Conservation (phyloP, 2,888 invertebrate genomes). For the Podabrus alpinus region DNA sequence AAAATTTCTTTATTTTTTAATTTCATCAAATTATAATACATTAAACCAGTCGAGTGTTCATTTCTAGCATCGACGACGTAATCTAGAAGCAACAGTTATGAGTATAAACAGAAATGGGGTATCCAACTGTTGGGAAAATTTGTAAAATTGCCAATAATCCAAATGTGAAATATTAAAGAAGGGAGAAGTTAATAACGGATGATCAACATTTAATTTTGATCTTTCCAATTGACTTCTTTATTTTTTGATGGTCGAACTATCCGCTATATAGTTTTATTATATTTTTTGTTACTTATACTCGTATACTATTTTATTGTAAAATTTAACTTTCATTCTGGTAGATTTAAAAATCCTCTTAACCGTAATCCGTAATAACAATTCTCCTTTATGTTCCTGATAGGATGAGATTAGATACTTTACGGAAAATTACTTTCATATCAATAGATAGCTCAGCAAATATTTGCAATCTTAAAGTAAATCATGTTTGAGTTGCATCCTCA, state of each 20-base stretch:
- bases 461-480: slow-evolving; percentile 1
- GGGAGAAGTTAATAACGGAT: neutral
- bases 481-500: neutral
- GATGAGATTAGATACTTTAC: neutral
- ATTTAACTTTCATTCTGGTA: neutral
- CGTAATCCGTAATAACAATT: neutral
- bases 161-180: neutral
- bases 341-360: neutral
- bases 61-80: neutral
- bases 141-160: neutral
- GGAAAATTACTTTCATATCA: neutral
- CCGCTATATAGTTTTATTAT: no score
- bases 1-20: no score
- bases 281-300: no score
- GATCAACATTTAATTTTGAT: neutral
- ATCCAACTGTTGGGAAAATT: neutral
- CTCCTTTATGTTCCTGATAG: neutral
- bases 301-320: no score
- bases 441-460: neutral
- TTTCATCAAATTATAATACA: no score
- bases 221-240: neutral
- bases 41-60: neutral
- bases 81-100: neutral
- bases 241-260: neutral
- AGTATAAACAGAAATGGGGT: neutral